Evolutionary conservation across 2,797 vertebrate species (phyloP).

Genomic region (Xiphophorus birchmanni): DNA sequence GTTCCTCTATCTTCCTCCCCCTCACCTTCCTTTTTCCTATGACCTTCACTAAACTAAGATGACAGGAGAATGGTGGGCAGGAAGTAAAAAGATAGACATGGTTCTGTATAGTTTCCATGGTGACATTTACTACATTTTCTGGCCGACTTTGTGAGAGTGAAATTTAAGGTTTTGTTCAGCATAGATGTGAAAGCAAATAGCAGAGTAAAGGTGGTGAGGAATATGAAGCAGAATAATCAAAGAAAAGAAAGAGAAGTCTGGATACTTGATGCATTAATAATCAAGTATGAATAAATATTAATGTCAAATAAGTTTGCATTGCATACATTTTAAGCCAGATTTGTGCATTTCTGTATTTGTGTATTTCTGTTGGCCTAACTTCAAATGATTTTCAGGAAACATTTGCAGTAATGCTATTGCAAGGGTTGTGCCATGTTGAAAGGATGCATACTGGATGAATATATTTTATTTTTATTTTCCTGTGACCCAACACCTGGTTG

Average conservation of each 20-base stretch:
- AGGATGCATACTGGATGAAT: conserved; percentile 10
- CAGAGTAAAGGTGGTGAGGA: conserved; percentile 14
- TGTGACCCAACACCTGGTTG: conserved; percentile 17
- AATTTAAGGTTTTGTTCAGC: conserved; percentile 48
- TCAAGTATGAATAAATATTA: neutral
- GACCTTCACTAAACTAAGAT: conserved; percentile 58
- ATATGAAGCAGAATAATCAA: neutral
- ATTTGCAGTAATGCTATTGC: conserved; percentile 14
- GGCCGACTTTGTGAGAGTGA: conserved; percentile 33
- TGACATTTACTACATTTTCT: conserved; percentile 48
- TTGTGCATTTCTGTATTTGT: neutral
- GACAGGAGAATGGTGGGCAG: conserved; percentile 20
- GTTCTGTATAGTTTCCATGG: conserved; percentile 47
- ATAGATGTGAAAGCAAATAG: conserved; percentile 16
- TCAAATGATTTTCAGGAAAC: neutral
- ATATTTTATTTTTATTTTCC: neutral
- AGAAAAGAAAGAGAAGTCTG: conserved; percentile 1
- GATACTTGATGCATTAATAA: neutral
- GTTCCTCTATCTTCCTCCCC: neutral
- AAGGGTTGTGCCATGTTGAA: conserved; percentile 1
- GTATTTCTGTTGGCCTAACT: conserved; percentile 11
- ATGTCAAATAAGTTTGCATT: neutral
- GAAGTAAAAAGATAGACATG: conserved; percentile 34
- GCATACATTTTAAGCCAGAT: neutral
- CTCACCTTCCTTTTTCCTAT: conserved; percentile 43